A percentile compares a stretch with the other conserved stretches of the same genome.
Conservation (phyloP, 1,140 invertebrate species). For the Trachelipus rathkii region DNA sequence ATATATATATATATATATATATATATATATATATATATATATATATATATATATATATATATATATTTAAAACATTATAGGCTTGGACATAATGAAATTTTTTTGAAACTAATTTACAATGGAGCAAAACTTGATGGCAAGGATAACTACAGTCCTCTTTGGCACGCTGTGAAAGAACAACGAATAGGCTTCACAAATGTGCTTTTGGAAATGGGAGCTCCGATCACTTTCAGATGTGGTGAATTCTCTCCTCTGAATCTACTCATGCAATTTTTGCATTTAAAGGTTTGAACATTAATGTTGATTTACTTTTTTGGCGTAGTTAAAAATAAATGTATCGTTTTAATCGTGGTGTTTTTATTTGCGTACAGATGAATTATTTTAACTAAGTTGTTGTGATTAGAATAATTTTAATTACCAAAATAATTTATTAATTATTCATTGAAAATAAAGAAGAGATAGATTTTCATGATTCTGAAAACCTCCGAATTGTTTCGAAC, state of each 20-base stretch:
- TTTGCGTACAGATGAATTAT: no score
- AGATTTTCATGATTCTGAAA: no score
- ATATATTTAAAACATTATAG: constrained; percentile 21
- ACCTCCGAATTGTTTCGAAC: no score
- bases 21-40: no score
- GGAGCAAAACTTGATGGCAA: constrained; percentile 29
- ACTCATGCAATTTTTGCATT: constrained; percentile 32
- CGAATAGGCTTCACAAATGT: constrained; percentile 21
- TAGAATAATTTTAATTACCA: no score
- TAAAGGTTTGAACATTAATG: constrained; percentile 8
- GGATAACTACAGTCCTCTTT: constrained; percentile 36
- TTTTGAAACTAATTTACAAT: constrained; percentile 22
- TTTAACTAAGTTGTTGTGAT: no score
- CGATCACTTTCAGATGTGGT: constrained; percentile 23
- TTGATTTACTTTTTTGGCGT: no score
- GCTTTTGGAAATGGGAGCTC: constrained; percentile 28
- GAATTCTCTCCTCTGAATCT: constrained; percentile 32
- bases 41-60: background rate
- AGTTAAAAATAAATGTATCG: no score
- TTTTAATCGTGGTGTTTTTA: no score
- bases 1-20: no score
- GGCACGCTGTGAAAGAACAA: constrained; percentile 39
- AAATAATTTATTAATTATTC: no score
- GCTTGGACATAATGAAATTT: constrained; percentile 33
- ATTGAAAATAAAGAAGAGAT: no score